Evolutionary conservation across 2,797 vertebrate species (phyloP), one percentile per base, ranked within the genome.

Genomic region (Nasua narica): DNA sequence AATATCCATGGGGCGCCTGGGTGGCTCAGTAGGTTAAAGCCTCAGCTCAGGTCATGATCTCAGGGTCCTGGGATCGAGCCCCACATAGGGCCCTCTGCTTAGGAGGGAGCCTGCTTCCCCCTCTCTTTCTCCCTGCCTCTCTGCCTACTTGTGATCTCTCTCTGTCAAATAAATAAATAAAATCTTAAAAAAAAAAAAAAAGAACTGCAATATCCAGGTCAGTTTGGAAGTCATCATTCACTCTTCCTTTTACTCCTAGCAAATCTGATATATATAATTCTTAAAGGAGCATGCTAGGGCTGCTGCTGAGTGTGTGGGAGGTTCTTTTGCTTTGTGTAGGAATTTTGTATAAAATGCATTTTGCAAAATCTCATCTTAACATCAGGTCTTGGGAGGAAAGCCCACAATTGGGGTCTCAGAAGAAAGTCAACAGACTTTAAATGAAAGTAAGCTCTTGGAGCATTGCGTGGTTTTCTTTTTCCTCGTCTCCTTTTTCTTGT

Each of bases 351-450:
- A 78, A 93, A 92, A 85, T 43, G 9, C 2, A 48, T 94, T 90
- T 81, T 87, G 86, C 90, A 97, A 90, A 96, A 90, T 89, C 60
- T 89, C n/a, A 32, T 79, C 70, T 90, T 77, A 79, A 74, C 90
- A 56, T 87, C 85, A 74, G 48, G 35, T 78, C 62, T 91, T 94
- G 76, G 86, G 67, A 96, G 43, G 52, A 87, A 83, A 1, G 9
- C 78, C 81, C 72, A 25, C 32, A 58, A 65, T 18, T 65, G 76
- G 48, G 70, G 62, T 82, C 37, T 35, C 21, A 78, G 58, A 81
- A 35, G 76, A 82, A 91, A 74, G 11, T 32, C 48, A 82, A 46
- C 7, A 79, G 54, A 81, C 37, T 2, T 74, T 76, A 85, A 37
- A 35, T 77, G 72, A 77, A 77, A 60, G 32, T 19, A 40, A 0